phyloP scores from a whole-genome alignment of 1,140 invertebrate genomes.

The Pomacea maculata region DNA sequence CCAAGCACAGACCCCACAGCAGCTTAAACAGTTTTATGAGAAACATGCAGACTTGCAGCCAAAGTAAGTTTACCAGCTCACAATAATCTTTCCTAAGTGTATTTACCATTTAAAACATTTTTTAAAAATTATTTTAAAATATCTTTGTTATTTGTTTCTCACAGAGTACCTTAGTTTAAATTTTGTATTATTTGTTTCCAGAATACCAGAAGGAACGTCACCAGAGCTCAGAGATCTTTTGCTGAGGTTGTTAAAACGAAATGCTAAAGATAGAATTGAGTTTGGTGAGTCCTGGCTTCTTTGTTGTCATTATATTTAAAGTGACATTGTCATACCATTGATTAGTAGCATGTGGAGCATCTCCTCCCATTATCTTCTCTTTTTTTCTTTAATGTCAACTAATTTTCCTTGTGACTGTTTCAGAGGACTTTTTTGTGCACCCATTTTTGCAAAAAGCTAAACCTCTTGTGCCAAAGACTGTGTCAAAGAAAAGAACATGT shows the following conservation, averaged over 20 bases:
- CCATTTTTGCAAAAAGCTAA: constrained; percentile 74
- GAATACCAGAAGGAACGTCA: constrained; percentile 92
- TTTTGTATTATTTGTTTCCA: constrained; percentile 61
- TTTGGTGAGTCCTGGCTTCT: constrained; percentile 71
- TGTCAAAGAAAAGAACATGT: constrained; percentile 37
- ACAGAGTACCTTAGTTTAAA: neutral
- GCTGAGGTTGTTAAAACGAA: constrained; percentile 84
- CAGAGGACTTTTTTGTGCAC: constrained; percentile 92
- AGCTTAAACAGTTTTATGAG: constrained; percentile 96
- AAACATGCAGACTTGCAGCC: constrained; percentile 94
- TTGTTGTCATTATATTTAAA: neutral
- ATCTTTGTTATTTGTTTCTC: neutral
- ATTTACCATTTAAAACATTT: neutral
- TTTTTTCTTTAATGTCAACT: neutral
- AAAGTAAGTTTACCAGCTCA: constrained; percentile 74
- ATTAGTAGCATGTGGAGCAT: too few species aligned
- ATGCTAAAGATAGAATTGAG: constrained; percentile 93
- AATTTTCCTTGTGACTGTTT: constrained; percentile 24
- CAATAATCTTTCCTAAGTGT: neutral
- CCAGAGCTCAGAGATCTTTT: constrained; percentile 87
- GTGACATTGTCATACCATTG: too few species aligned
- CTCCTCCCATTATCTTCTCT: too few species aligned
- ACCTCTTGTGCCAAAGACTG: neutral
- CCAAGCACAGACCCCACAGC: constrained; percentile 97
- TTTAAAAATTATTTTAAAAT: neutral